Evolutionary conservation across 2,113 vertebrate species (phyloP).

Genomic region (Poeciliopsis retropinna): DNA sequence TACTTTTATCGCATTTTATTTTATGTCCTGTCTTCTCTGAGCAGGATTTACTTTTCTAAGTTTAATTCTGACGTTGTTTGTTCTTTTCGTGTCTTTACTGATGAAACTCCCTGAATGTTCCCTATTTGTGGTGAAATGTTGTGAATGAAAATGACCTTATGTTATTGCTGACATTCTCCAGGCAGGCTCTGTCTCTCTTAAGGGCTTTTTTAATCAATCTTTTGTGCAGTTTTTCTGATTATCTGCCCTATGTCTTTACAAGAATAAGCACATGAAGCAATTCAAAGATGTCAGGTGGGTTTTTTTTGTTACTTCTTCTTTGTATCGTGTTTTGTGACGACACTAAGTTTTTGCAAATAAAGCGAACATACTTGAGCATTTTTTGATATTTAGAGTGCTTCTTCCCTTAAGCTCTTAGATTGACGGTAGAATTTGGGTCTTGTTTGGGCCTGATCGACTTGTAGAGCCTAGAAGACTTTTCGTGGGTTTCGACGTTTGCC

Average conservation of each 20-base stretch:
- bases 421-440: background rate
- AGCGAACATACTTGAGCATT: slow-evolving; percentile 65
- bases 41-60: slow-evolving; percentile 72
- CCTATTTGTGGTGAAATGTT: slow-evolving; percentile 37
- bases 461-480: background rate
- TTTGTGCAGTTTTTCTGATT: slow-evolving; percentile 40
- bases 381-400: slow-evolving; percentile 5
- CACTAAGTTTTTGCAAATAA: slow-evolving; percentile 78
- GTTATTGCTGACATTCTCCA: slow-evolving; percentile 25
- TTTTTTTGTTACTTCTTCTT: slow-evolving; percentile 60
- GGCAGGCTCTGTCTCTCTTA: slow-evolving; percentile 41
- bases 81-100: slow-evolving; percentile 40
- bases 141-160: slow-evolving; percentile 43
- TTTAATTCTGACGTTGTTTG: slow-evolving; percentile 65
- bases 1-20: slow-evolving; percentile 71
- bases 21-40: slow-evolving; percentile 70
- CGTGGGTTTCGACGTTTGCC: too few species aligned
- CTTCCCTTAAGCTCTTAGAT: background rate
- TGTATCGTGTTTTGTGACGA: slow-evolving; percentile 70
- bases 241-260: slow-evolving; percentile 34
- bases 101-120: slow-evolving; percentile 67
- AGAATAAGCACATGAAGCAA: slow-evolving; percentile 38
- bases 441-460: background rate
- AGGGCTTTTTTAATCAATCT: slow-evolving; percentile 60
- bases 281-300: slow-evolving; percentile 37